Evolutionary conservation across 1,140 invertebrate species (phyloP), one percentile per base, ranked within the genome.

Genomic region (Papilio xuthus): DNA sequence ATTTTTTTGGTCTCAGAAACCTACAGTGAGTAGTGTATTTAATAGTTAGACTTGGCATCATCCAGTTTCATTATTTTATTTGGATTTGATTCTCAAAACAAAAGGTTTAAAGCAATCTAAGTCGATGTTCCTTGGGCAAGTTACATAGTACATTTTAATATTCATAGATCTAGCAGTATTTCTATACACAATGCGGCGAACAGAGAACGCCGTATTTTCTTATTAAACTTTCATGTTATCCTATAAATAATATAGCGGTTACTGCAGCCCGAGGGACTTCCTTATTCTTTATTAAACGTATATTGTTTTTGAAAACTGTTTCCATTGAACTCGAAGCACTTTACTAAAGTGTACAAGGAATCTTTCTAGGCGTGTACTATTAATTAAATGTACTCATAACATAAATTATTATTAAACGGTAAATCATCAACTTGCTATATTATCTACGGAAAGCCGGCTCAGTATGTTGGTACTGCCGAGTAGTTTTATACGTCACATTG

Each of bases 151-250:
- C 72, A 53, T 53, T 74, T 74, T 74, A 74, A 74, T 74, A 74
- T 74, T 74, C 72, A 74, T 74, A 74, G 72, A 74, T 74, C 7
- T 74, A 74, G 23, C 32, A 74, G 60, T 67, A 74, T 74, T 44
- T 74, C 26, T 74, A 74, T 74, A 74, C 26, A 74, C 47, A 50
- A 74, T 74, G 72, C 42, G 72, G 44, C 23, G 42, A 9, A 32
- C 4, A 32, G 71, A 37, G 26, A 53, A 47, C 13, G 23, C 72
- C 47, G 72, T 60, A 75, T 85, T 86, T 77, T 81, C 83, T 85
- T 83, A 86, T 87, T 85, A 85, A 85, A 86, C 83, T 88, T 88
- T 87, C 83, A 89, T 86, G 83, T 86, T 85, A 84, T 80, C 83
- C 85, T 82, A 85, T 88, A 86, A 88, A 85, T 88, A 89, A 85